phyloP scores from a whole-genome alignment of 2,113 vertebrate genomes.

The Tupaia chinensis region DNA sequence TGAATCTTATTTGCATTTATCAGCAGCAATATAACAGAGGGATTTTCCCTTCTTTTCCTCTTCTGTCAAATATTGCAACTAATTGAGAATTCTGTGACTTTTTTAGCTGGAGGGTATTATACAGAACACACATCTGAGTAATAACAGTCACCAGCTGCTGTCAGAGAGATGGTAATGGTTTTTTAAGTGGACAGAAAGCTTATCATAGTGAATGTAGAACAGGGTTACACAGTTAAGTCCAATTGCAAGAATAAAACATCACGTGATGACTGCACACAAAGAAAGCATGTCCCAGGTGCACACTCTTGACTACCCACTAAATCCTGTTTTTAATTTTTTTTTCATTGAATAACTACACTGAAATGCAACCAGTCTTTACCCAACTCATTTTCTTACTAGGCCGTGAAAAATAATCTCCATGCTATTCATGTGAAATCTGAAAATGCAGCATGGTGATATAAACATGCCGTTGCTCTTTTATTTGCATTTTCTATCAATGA shows the following conservation, averaged over 20 bases:
- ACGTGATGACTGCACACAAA: conserved; percentile 42
- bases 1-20: not conserved
- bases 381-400: conserved; percentile 78
- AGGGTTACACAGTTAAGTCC: conserved; percentile 57
- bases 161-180: conserved; percentile 65
- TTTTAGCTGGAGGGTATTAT: conserved; percentile 19
- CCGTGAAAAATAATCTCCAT: conserved; percentile 77
- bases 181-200: conserved; percentile 75
- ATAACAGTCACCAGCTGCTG: conserved; percentile 54
- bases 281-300: conserved; percentile 59
- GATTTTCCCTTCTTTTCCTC: conserved; percentile 29
- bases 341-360: conserved; percentile 72
- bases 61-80: conserved; percentile 2
- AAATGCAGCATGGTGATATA: not conserved
- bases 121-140: conserved; percentile 43
- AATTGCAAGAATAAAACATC: not conserved
- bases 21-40: not conserved
- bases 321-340: conserved; percentile 40
- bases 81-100: conserved; percentile 66
- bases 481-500: not conserved
- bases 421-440: conserved; percentile 53
- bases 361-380: conserved; percentile 22
- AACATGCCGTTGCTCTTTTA: not conserved
- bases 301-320: conserved; percentile 61
- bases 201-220: conserved; percentile 79